Conservation (phyloP, 2,888 invertebrate genomes). For the Erpobdella octoculata region DNA sequence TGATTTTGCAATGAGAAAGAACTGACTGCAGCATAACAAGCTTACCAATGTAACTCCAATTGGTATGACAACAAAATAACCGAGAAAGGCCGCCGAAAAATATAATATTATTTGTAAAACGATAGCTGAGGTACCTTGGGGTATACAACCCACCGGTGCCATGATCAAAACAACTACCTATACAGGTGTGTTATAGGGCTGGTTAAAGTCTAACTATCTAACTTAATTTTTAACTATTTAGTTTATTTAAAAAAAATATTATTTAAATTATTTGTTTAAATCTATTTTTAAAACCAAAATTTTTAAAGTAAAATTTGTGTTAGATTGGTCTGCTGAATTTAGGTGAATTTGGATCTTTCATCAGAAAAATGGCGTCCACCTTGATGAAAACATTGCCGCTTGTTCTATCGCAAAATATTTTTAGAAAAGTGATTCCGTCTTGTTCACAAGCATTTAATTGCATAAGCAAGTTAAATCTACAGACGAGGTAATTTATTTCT, state of each 20-base stretch:
- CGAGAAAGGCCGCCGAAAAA: constrained; percentile 31
- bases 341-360: background rate
- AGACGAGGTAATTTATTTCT: background rate
- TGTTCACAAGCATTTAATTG: background rate
- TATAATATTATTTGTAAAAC: constrained; percentile 27
- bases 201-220: background rate
- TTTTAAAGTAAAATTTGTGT: no score
- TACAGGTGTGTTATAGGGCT: background rate
- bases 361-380: background rate
- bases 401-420: background rate
- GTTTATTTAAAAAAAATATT: background rate
- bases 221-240: background rate
- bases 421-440: background rate
- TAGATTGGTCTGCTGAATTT: no score
- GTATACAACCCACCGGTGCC: constrained; percentile 26
- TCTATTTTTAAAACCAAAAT: no score
- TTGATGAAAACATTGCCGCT: background rate
- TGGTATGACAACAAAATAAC: constrained; percentile 34
- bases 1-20: no score
- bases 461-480: background rate
- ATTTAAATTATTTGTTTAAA: background rate
- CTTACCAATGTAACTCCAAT: constrained; percentile 37
- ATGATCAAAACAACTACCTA: constrained; percentile 5
- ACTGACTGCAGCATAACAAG: background rate
- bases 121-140: constrained; percentile 23